A percentile compares a stretch with the other conserved stretches of the same genome.
These are phyloP conservation scores for Lepidonotus clava DNA, from an alignment of 2,888 invertebrate species.

Conservation along the genomic window DNA sequence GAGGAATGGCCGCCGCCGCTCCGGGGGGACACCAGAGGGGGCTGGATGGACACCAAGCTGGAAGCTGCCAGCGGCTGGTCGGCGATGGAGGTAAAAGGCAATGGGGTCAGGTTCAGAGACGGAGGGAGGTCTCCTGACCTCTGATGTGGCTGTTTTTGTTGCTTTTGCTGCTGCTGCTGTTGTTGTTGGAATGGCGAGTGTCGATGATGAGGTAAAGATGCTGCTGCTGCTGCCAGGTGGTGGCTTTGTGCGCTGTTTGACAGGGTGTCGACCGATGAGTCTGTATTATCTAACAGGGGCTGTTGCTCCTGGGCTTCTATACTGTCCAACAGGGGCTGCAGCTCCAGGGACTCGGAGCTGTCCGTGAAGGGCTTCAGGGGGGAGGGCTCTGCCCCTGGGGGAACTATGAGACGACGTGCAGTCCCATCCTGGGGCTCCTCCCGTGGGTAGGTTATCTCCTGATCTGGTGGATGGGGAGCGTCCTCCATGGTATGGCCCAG, in stretches of 20 bases:
- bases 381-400: neutral
- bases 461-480: neutral
- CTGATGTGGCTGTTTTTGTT: neutral
- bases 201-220: neutral
- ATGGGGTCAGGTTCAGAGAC: too few species aligned
- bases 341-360: neutral
- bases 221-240: neutral
- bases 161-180: too few species aligned
- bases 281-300: neutral
- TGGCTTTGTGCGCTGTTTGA: neutral
- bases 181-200: neutral
- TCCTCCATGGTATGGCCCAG: neutral
- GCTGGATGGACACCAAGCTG: neutral
- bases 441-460: neutral
- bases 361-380: neutral
- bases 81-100: too few species aligned
- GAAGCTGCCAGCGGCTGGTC: neutral
- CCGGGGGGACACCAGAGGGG: neutral
- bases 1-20: neutral
- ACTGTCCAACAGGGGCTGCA: neutral
- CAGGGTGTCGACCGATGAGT: neutral
- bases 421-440: neutral
- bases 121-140: neutral
- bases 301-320: neutral
- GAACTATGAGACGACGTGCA: too few species aligned